These are phyloP conservation scores for Chloroclysta siterata DNA, from an alignment of 2,888 invertebrate species.

Conservation along the genomic window DNA sequence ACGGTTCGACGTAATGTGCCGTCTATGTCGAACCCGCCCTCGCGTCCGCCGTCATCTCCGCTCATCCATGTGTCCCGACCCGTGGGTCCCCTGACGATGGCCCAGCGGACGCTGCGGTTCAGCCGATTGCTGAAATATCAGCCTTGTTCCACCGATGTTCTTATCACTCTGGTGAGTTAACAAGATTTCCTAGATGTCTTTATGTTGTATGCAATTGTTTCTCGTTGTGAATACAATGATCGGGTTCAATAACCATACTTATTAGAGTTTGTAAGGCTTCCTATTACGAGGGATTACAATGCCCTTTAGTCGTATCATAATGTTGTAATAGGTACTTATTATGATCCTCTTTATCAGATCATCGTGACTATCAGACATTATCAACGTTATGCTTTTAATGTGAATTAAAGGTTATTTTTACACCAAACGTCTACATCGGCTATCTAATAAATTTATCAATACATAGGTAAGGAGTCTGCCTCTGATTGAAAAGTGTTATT, in stretches of 20 bases:
- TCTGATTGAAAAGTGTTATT: constrained; percentile 15
- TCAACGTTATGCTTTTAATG: constrained; percentile 7
- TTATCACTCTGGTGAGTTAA: constrained; percentile 73
- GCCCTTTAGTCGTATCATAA: constrained; percentile 32
- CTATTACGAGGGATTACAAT: constrained; percentile 31
- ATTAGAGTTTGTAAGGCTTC: constrained; percentile 34
- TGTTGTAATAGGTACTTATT: constrained; percentile 21
- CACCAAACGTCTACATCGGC: background rate
- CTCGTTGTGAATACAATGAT: constrained; percentile 9
- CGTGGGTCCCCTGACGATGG: constrained; percentile 86
- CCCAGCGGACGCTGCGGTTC: constrained; percentile 88
- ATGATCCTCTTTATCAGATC: constrained; percentile 32
- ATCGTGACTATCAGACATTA: constrained; percentile 17
- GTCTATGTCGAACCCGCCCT: constrained; percentile 78
- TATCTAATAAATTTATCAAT: background rate
- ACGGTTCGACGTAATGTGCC: constrained; percentile 85
- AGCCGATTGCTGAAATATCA: constrained; percentile 88
- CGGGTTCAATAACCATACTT: constrained; percentile 32
- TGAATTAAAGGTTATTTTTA: background rate
- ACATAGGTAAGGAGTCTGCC: background rate
- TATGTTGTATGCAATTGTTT: constrained; percentile 26
- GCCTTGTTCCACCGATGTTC: constrained; percentile 81
- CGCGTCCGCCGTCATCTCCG: constrained; percentile 70
- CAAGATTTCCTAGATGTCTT: constrained; percentile 29
- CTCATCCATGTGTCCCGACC: constrained; percentile 74